These are phyloP conservation scores for Cygnus atratus DNA, from an alignment of 2,113 vertebrate species.

Conservation along the genomic window DNA sequence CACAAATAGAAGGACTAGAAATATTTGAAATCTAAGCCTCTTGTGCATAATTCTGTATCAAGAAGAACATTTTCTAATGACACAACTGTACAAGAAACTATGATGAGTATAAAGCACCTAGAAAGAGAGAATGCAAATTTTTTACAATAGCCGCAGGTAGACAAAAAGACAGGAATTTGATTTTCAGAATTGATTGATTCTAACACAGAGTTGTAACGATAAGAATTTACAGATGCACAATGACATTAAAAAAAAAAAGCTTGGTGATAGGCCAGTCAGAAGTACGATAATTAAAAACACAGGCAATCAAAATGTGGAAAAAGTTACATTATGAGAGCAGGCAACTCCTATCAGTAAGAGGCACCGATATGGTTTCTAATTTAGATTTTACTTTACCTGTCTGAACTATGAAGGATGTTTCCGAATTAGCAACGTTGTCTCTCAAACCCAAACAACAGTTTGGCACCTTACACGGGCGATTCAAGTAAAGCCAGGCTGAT, in stretches of 20 bases:
- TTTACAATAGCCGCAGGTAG: background rate
- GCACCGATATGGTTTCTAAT: background rate
- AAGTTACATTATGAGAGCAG: background rate
- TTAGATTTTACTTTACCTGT: conserved; percentile 15
- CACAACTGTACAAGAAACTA: background rate
- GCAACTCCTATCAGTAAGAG: background rate
- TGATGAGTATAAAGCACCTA: background rate
- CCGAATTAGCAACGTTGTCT: background rate
- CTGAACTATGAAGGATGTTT: background rate
- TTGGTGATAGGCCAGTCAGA: background rate
- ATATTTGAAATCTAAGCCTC: background rate
- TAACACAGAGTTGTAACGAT: background rate
- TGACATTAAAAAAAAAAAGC: background rate
- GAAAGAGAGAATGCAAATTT: background rate
- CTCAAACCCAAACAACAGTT: background rate
- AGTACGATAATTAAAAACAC: background rate
- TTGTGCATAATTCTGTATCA: background rate
- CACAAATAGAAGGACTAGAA: background rate
- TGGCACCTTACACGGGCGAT: background rate
- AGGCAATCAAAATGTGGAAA: background rate
- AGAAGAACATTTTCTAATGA: background rate
- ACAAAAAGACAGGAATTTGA: background rate
- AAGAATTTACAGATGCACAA: background rate
- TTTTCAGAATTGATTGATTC: background rate
- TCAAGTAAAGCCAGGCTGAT: background rate